Percentiles rank a stretch among this genome's conserved stretches.
Evolutionary conservation across 2,113 vertebrate genomes (phyloP).

Genomic region (Turdus rufiventris): DNA sequence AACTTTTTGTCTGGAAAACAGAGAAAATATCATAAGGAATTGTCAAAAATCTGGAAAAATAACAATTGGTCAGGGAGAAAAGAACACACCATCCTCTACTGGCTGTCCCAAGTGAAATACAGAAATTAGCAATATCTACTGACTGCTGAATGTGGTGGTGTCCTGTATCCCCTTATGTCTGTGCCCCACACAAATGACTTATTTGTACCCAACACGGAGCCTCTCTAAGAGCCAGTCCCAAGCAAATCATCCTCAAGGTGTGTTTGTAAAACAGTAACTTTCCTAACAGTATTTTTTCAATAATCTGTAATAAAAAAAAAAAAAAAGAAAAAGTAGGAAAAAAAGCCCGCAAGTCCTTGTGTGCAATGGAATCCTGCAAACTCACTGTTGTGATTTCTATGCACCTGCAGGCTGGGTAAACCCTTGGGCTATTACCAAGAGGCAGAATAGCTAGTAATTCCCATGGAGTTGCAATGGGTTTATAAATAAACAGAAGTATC

Average conservation of each 20-base stretch:
- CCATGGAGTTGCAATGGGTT: not conserved
- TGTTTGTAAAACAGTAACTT: not conserved
- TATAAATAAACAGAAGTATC: not conserved
- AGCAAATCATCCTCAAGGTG: not conserved
- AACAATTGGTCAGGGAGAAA: not conserved
- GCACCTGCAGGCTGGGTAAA: not conserved
- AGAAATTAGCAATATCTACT: not conserved
- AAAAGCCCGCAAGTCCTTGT: rapidly evolving
- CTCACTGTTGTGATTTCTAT: not conserved
- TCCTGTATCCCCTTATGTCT: not conserved
- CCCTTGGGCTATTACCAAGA: not conserved
- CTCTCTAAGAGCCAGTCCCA: not conserved
- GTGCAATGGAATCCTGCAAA: not conserved
- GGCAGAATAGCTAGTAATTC: not conserved
- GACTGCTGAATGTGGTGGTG: not conserved
- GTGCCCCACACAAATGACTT: not conserved
- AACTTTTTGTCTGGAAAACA: not conserved
- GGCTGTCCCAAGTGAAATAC: not conserved
- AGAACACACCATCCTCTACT: not conserved
- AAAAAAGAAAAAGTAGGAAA: not conserved
- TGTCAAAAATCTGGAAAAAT: not conserved
- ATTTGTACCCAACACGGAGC: not conserved
- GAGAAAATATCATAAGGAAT: not conserved
- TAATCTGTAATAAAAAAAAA: not conserved
- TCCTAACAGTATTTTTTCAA: not conserved